These are phyloP conservation scores for Himalopsyche phryganea DNA, from an alignment of 1,140 invertebrate genomes.

Conservation along the genomic window DNA sequence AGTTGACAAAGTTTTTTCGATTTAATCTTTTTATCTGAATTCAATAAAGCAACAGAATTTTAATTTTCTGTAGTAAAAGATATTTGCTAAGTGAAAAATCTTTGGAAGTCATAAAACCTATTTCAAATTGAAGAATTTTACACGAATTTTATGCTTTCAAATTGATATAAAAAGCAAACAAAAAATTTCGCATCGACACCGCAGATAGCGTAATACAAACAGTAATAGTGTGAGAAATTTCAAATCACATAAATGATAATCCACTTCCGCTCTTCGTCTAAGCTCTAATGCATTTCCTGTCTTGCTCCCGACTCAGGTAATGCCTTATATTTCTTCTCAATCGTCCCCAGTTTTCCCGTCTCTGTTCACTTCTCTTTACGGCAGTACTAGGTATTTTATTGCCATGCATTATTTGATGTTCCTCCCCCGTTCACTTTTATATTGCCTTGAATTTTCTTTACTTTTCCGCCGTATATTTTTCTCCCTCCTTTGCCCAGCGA, in stretches of 20 bases:
- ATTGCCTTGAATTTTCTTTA: conserved; percentile 21
- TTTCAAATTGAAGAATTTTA: too few relatives aligned
- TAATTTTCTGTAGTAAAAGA: too few relatives aligned
- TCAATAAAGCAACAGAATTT: too few relatives aligned
- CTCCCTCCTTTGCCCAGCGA: neutral
- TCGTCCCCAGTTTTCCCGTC: conserved; percentile 4
- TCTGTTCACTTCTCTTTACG: conserved; percentile 9
- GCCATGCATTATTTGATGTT: conserved; percentile 28
- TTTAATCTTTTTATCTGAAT: too few relatives aligned
- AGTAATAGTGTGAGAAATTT: neutral
- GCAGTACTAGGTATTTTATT: conserved; percentile 20
- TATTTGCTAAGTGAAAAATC: too few relatives aligned
- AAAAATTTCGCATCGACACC: too few relatives aligned
- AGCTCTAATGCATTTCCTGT: conserved; percentile 6
- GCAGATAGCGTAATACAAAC: too few relatives aligned
- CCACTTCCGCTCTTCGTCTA: conserved; percentile 2
- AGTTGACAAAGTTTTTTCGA: too few relatives aligned
- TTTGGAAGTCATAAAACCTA: too few relatives aligned
- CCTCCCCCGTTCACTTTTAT: conserved; percentile 17
- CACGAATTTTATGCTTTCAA: too few relatives aligned
- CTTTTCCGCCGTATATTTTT: neutral
- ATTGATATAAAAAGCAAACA: too few relatives aligned
- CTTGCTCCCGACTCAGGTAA: neutral
- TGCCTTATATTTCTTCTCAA: conserved; percentile 15
- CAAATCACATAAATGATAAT: conserved; percentile 18